Evolutionary conservation across 2,797 vertebrate genomes (phyloP), one percentile per base, ranked within the genome.

Genomic region (Xiphophorus birchmanni): DNA sequence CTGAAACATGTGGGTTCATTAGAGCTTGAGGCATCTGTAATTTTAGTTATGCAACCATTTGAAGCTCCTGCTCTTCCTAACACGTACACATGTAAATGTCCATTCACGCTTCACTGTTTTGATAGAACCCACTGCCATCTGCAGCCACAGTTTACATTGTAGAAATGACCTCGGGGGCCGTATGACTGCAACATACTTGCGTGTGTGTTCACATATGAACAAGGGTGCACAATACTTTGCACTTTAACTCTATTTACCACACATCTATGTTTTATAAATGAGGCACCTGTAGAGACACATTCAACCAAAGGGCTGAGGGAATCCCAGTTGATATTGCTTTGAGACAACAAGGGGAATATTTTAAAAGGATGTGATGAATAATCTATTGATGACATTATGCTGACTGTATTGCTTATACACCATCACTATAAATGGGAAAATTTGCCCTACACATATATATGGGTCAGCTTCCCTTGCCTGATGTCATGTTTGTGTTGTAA

Each of bases 41-140:
- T 84, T 83, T 82, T 83, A 71, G 86, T 91, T 90, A 90, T 83
- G 85, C 79, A 93, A 90, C 80, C 73, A 86, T 88, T 85, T 84
- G 78, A 83, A 85, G 82, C 88, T 78, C 52, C 23, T 75, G 52
- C 73, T 35, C 76, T 80, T 67, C 47, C 77, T 63, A 32, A 74
- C 67, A 81, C 47, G 48, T 58, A 84, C 54, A 48, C 83, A 32
- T 32, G 9, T 58, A 47, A 74, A 73, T 72, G 37, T 80, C 79
- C 81, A 82, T 81, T 73, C 81, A 87, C 8, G 52, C 86, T 75
- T 84, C 79, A 81, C 76, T 89, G 76, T 80, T 86, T 82, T 67
- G 47, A 74, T 82, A 77, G 84, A 75, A 87, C 67, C 35, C 83
- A 77, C 77, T 80, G 86, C 88, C 89, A 93, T 92, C 90, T 91